These are phyloP conservation scores for Phyllostomus discolor DNA, from an alignment of 2,113 vertebrate genomes.

Conservation along the genomic window DNA sequence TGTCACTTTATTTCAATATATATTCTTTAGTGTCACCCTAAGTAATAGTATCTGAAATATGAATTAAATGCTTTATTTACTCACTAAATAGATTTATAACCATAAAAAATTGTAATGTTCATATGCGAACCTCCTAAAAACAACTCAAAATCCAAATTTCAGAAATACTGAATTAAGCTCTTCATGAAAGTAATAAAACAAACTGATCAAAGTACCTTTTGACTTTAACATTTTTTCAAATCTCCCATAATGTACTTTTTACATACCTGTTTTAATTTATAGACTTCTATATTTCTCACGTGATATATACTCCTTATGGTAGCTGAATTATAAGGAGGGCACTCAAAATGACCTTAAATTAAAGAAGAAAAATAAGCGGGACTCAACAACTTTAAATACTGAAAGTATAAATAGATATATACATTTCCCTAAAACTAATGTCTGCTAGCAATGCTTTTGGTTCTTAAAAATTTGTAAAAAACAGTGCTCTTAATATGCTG, in stretches of 20 bases:
- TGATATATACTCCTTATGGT: slow-evolving; percentile 96
- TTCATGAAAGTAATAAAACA: neutral
- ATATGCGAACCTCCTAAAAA: slow-evolving; percentile 2
- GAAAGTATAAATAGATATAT: slow-evolving; percentile 22
- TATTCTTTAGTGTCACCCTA: neutral
- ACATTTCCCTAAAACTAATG: neutral
- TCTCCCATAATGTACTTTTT: neutral
- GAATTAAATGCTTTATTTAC: slow-evolving; percentile 18
- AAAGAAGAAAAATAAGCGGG: slow-evolving; percentile 17
- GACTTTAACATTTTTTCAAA: slow-evolving; percentile 27
- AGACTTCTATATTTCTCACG: slow-evolving; percentile 94
- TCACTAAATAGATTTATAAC: slow-evolving; percentile 20
- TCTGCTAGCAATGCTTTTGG: neutral
- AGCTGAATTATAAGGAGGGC: slow-evolving; percentile 92
- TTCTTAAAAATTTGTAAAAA: slow-evolving; percentile 14
- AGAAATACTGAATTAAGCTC: slow-evolving; percentile 15
- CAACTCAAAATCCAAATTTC: slow-evolving; percentile 25
- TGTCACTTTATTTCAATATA: neutral
- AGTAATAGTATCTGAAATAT: slow-evolving; percentile 6
- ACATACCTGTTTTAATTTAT: slow-evolving; percentile 96
- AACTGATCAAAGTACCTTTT: slow-evolving; percentile 43
- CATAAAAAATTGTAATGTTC: neutral
- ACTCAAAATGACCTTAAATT: slow-evolving; percentile 93
- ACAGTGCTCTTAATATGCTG: neutral
- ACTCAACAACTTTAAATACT: slow-evolving; percentile 8